Base-by-base conservation (phyloP, 2,888 invertebrate species). In the Leptarthrus brevirostris region DNA sequence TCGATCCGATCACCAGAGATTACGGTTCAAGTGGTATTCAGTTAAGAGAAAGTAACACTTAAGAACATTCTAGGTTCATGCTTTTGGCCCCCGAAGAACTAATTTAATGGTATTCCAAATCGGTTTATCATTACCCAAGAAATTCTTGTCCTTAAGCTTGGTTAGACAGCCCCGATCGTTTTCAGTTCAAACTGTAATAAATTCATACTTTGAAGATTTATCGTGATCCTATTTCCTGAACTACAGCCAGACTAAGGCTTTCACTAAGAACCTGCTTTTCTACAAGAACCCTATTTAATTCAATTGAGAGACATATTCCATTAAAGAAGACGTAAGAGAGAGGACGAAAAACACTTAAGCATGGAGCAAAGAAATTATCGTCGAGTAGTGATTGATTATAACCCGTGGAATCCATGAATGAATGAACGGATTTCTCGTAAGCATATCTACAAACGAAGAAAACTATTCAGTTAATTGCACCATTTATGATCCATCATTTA, bases 181-280 rank as follows among this genome's bases (percentile, higher is more conserved):
- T 30, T 30, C 58, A 58, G 36, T 58, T n/a, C 36, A 58, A 58
- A 58, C 58, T 58, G 58, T 58, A 58, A 58, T 58, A 58, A 58
- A 58, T 58, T 58, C 26, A 18, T 58, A 58, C 58, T 58, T 20
- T 58, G 18, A 20, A 34, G 58, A 58, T 58, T 58, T n/a, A 34
- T 58, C 58, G 36, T 58, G 58, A 58, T 36, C 58, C 36, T 18
- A 36, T 58, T 58, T 58, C 58, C 58, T 36, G 18, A 14, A 58
- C 14, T 26, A 18, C 58, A 36, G 16, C n/a, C 5, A 3, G 56
- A 30, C 12, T 18, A 18, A 20, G n/a, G 18, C 8, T 58, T 58
- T n/a, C 36, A 36, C 24, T 58, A 58, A 58, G 16, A 58, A 34
- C 20, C 36, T 58, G 12, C 36, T 34, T 36, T 58, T 18, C 58